Evolutionary conservation across 2,888 invertebrate genomes (phyloP).

Genomic region (Imbricaverruca yamaguchii): DNA sequence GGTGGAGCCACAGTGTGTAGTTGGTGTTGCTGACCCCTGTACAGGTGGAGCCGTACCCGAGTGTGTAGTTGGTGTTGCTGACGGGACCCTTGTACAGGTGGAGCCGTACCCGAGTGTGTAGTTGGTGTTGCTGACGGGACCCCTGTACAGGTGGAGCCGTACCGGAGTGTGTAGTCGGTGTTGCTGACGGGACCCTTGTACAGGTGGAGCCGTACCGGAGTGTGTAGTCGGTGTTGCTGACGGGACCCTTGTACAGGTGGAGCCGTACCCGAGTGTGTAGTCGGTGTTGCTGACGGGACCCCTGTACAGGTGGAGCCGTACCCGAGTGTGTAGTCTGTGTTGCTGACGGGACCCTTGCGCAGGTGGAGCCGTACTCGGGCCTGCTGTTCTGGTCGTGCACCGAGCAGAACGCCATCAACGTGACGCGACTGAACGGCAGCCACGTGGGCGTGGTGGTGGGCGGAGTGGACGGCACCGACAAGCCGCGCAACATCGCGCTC

Average conservation of each 20-base stretch:
- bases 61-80: too few species aligned
- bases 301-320: background rate
- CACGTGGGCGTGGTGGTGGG: slow-evolving; percentile 26
- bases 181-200: too few species aligned
- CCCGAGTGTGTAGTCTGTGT: slow-evolving; percentile 47
- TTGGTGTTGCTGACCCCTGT: background rate
- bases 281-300: slow-evolving; percentile 47
- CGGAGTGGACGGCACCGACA: background rate
- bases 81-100: too few species aligned
- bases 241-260: slow-evolving; percentile 44
- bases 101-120: too few species aligned
- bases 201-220: slow-evolving; percentile 50
- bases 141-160: too few species aligned
- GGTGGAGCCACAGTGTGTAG: too few species aligned
- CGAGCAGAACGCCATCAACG: slow-evolving; percentile 75
- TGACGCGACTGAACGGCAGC: slow-evolving; percentile 60
- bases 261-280: background rate
- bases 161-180: too few species aligned
- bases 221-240: too few species aligned
- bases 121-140: too few species aligned
- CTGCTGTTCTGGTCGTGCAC: slow-evolving; percentile 83
- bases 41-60: too few species aligned
- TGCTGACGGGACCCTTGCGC: background rate
- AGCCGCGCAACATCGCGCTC: slow-evolving; percentile 7
- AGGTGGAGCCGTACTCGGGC: slow-evolving; percentile 70